Base-by-base conservation (phyloP, 2,113 vertebrate species). In the Hymenochirus boettgeri region DNA sequence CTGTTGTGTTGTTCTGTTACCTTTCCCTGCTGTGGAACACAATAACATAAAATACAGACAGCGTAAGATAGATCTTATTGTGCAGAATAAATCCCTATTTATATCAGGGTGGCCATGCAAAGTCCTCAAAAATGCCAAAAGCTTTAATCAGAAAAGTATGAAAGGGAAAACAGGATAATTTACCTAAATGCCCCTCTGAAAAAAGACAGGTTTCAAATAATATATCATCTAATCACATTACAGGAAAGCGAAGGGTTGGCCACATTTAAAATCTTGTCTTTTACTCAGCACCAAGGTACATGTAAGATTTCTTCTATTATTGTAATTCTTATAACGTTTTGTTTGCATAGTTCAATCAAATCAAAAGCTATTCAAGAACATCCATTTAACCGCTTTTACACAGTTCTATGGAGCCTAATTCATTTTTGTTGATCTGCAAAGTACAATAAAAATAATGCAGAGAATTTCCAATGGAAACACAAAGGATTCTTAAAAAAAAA, bases 341-440 rank as follows among this genome's bases (percentile, higher is more conserved):
- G 53, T 54, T 37, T 64, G 37, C 37, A 64, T 37, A 42, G 35
- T 64, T 64, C 35, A 51, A 64, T 42, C 61, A 55, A 64, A 64
- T 64, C 50, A 64, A 37, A 37, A 22, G 53, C 61, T 64, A 64
- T 64, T 64, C 35, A 64, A 55, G 51, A 54, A 37, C 54, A 42
- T 15, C 51, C 29, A 37, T 55, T 54, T 64, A 64, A 52, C 37
- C 17, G 37, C 51, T 64, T 18, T n/a, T 24, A 45, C 45, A 51
- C 53, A 55, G 53, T 64, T 46, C 45, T 29, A 46, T 22, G 18
- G 27, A 64, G 51, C 45, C 35, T 46, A 29, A 37, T 52, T 55
- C 35, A 62, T 53, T 62, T 62, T 42, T n/a, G 47, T 33, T 62
- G 11, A 42, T 6, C 15, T 42, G 37, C 12, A 17, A 39, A 39